phyloP scores from a whole-genome alignment of 1,140 invertebrate genomes.

The Nasonia giraulti region DNA sequence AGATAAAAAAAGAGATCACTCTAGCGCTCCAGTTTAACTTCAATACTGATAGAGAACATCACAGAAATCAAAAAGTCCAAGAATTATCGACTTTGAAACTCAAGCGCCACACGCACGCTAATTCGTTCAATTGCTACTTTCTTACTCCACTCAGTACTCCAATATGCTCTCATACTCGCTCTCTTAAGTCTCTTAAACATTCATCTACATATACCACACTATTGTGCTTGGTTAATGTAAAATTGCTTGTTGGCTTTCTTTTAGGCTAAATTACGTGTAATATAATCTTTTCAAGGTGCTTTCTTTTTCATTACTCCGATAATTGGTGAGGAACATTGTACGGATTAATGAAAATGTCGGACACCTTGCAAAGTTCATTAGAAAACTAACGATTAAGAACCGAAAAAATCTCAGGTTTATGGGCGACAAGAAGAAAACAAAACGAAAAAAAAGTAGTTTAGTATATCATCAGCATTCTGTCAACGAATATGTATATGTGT shows the following conservation, averaged over 20 bases:
- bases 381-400: neutral
- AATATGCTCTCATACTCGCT: slow-evolving; percentile 45
- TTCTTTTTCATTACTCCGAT: neutral
- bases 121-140: slow-evolving; percentile 44
- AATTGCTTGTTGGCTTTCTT: slow-evolving; percentile 51
- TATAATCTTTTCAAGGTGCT: slow-evolving; percentile 46
- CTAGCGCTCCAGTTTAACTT: slow-evolving; percentile 22
- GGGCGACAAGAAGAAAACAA: neutral
- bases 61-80: slow-evolving; percentile 23
- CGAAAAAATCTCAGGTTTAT: slow-evolving; percentile 35
- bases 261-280: slow-evolving; percentile 12
- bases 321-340: neutral
- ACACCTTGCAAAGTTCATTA: slow-evolving; percentile 45
- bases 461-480: neutral
- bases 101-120: slow-evolving; percentile 55
- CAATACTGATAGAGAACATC: slow-evolving; percentile 28
- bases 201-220: slow-evolving; percentile 66
- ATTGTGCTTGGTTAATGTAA: slow-evolving; percentile 49
- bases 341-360: neutral
- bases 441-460: neutral
- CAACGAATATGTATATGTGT: neutral
- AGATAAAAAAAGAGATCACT: slow-evolving; percentile 21
- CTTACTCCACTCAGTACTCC: slow-evolving; percentile 37
- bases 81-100: slow-evolving; percentile 35
- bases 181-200: slow-evolving; percentile 59